Percentiles rank a stretch among this genome's conserved stretches.
Evolutionary conservation across 1,140 invertebrate genomes (phyloP).

Genomic region (Bombus affinis): DNA sequence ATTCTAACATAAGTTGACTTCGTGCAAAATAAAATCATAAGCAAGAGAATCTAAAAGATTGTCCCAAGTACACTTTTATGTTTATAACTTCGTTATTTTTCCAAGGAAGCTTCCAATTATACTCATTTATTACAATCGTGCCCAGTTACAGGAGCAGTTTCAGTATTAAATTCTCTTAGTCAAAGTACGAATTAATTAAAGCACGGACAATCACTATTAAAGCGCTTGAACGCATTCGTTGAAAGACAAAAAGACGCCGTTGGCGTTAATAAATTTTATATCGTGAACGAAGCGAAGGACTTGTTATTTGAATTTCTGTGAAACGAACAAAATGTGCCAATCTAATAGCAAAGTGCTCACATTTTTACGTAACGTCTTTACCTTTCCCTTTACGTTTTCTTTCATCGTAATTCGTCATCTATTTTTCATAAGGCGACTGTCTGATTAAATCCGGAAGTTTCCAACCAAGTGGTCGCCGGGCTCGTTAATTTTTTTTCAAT

Average conservation of each 20-base stretch:
- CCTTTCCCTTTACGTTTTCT: neutral
- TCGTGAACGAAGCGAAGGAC: neutral
- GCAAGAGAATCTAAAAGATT: neutral
- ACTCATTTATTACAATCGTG: neutral
- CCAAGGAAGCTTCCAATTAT: slow-evolving; percentile 7
- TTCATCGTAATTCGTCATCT: neutral
- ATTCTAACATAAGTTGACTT: neutral
- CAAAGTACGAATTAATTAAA: slow-evolving; percentile 27
- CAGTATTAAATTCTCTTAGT: slow-evolving; percentile 6
- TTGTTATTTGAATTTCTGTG: neutral
- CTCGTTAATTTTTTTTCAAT: neutral
- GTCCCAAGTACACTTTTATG: neutral
- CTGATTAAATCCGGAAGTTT: neutral
- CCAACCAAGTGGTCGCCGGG: neutral
- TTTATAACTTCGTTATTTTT: slow-evolving; percentile 1
- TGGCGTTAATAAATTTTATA: slow-evolving; percentile 7
- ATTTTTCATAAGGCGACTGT: neutral
- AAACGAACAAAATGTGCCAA: neutral
- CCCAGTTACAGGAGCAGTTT: neutral
- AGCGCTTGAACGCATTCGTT: neutral
- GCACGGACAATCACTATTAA: slow-evolving; percentile 2
- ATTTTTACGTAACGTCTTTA: neutral
- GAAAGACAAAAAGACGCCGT: neutral
- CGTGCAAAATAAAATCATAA: no score
- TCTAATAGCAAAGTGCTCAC: neutral